phyloP scores from a whole-genome alignment of 2,113 vertebrate species.

The Camelus dromedarius region DNA sequence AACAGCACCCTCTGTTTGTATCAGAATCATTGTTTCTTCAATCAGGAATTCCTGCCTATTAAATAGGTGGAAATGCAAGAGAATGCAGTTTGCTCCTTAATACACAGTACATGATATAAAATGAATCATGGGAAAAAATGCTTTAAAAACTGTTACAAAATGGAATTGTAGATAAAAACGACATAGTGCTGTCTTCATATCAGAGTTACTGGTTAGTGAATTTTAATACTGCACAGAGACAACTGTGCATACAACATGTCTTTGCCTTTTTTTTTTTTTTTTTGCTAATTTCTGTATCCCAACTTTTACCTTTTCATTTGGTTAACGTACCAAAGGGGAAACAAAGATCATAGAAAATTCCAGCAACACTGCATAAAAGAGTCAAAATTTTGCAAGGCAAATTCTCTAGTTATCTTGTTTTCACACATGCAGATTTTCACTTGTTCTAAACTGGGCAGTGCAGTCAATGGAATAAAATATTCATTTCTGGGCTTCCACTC shows the following conservation, averaged over 20 bases:
- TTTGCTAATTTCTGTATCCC: background rate
- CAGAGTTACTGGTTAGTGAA: background rate
- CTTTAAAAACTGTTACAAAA: background rate
- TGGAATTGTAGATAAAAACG: background rate
- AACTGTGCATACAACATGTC: background rate
- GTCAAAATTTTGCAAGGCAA: background rate
- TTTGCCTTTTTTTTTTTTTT: background rate
- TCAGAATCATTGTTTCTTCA: constrained; percentile 65
- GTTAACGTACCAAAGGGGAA: background rate
- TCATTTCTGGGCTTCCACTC: constrained; percentile 32
- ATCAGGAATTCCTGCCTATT: constrained; percentile 51
- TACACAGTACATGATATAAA: background rate
- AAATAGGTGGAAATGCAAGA: constrained; percentile 44
- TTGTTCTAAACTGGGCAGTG: rapidly evolving
- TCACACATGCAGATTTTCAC: background rate
- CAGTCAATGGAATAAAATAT: rapidly evolving
- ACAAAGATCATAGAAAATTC: background rate
- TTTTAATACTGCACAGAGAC: background rate
- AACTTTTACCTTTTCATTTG: background rate
- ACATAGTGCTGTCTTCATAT: background rate
- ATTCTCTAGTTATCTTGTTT: background rate
- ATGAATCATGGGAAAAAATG: background rate
- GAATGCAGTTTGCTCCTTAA: constrained; percentile 43
- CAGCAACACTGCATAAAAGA: background rate
- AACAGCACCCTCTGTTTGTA: constrained; percentile 14